Evolutionary conservation across 2,888 invertebrate genomes (phyloP), one percentile per base, ranked within the genome.

Genomic region (Pterobdella sp.): DNA sequence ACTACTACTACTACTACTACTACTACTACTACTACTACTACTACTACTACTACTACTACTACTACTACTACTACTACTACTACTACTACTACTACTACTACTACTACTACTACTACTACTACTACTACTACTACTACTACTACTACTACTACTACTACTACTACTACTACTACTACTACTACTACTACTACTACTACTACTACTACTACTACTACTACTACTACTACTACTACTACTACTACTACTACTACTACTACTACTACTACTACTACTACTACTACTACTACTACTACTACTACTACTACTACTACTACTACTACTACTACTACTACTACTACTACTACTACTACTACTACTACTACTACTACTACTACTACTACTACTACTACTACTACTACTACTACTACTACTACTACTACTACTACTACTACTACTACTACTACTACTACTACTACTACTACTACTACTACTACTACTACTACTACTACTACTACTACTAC

Each of bases 21-120:
- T 67, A 67, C 67, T 67, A 67, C 67, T 67, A 67, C 67, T 67
- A 67, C 67, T 67, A 67, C 67, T 67, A 67, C 67, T 67, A 67
- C 67, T 67, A 67, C 67, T 67, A 67, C 67, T 67, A 67, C 67
- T 67, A 67, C 67, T 67, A 67, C 67, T 67, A 67, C 67, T 67
- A 67, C 67, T 67, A 67, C 67, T 67, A 67, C 67, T 67, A 67
- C 67, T 67, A 67, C 67, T 67, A 67, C 67, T 67, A 67, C 67
- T 67, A 67, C 67, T 67, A 67, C 67, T 67, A 67, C 67, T 67
- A 67, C 67, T 67, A 67, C 67, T 67, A 67, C 67, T 67, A 67
- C 67, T 67, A 67, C 67, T 67, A 67, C 67, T 67, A 67, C 67
- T 67, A 67, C 67, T 67, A 67, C 67, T 67, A 67, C 67, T 67